These are phyloP conservation scores for Microctonus hyperodae DNA, from an alignment of 2,888 invertebrate genomes.

Conservation along the genomic window DNA sequence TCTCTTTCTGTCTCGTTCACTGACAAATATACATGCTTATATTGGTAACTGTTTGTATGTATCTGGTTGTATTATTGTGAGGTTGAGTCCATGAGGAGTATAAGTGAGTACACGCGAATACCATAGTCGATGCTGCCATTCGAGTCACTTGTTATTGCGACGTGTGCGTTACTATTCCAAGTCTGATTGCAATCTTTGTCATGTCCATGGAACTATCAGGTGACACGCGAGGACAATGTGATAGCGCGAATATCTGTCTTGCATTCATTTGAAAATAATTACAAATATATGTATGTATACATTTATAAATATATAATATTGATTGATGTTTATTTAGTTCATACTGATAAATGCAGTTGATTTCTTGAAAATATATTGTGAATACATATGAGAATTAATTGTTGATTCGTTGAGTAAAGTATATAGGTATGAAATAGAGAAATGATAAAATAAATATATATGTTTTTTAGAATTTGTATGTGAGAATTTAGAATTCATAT, in stretches of 20 bases:
- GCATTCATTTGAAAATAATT: constrained; percentile 1
- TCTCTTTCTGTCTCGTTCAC: not conserved
- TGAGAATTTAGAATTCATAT: constrained; percentile 8
- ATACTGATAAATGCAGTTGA: not conserved
- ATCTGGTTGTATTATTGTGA: not conserved
- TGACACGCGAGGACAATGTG: constrained; percentile 15
- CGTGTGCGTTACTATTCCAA: constrained; percentile 12
- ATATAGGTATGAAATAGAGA: not conserved
- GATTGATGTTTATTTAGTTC: constrained; percentile 2
- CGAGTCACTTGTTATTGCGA: constrained; percentile 14
- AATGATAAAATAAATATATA: not conserved
- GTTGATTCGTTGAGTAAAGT: not conserved
- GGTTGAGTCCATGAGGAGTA: constrained; percentile 3
- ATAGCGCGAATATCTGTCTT: not conserved
- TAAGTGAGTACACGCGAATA: constrained; percentile 5
- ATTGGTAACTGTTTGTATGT: not conserved
- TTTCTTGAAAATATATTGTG: not conserved
- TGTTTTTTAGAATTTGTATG: not conserved
- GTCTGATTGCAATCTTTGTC: constrained; percentile 16
- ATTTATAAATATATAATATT: not conserved
- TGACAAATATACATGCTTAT: not conserved
- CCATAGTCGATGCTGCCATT: constrained; percentile 16
- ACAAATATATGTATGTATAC: not conserved
- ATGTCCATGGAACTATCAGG: constrained; percentile 7
- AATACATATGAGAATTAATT: not conserved